A percentile compares a stretch with the other conserved stretches of the same genome.
These are phyloP conservation scores for Rynchops niger DNA, from an alignment of 2,113 vertebrate species.

Conservation along the genomic window DNA sequence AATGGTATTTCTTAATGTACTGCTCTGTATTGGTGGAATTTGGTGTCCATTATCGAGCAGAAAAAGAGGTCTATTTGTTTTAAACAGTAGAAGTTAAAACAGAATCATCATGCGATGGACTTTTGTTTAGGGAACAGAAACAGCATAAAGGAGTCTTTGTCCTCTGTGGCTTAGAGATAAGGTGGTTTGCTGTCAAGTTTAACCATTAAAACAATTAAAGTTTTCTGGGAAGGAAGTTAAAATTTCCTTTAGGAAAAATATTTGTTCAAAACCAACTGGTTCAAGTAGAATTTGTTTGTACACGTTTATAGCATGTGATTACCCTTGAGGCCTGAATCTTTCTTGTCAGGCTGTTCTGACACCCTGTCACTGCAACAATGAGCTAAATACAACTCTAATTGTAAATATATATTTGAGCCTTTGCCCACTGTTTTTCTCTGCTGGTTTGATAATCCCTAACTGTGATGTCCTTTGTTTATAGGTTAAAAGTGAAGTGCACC, in stretches of 20 bases:
- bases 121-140: background rate
- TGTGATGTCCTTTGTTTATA: background rate
- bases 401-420: background rate
- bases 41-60: background rate
- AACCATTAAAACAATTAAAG: background rate
- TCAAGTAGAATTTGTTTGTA: background rate
- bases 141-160: background rate
- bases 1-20: background rate
- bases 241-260: background rate
- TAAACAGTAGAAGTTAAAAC: background rate
- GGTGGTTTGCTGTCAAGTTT: background rate
- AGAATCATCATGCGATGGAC: background rate
- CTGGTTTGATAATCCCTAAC: no score
- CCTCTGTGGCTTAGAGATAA: background rate
- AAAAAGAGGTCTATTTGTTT: background rate
- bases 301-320: fast-evolving
- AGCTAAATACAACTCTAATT: background rate
- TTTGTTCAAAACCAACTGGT: background rate
- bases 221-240: background rate
- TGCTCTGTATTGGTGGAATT: background rate
- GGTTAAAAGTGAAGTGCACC: background rate
- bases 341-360: background rate
- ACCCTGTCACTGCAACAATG: background rate
- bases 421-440: background rate
- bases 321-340: background rate